Evolutionary conservation across 2,797 vertebrate species (phyloP).

Genomic region (Enteromius thamalakanensis): DNA sequence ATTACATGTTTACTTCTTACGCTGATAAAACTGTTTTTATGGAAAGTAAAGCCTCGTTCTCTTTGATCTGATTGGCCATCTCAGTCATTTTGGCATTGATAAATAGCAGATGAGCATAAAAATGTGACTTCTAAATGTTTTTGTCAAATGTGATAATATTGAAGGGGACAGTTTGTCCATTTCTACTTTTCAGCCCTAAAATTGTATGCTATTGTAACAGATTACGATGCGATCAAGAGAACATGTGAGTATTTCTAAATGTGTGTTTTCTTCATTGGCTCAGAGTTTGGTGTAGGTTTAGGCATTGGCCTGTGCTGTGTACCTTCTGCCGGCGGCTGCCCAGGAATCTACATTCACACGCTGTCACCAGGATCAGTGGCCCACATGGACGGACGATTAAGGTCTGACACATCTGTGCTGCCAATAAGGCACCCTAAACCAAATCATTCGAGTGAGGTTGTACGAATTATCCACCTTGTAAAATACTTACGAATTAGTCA

Average conservation of each 20-base stretch:
- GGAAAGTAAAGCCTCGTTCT: neutral
- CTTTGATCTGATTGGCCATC: neutral
- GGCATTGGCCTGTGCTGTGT: conserved; percentile 92
- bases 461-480: too few species aligned
- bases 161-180: neutral
- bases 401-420: conserved; percentile 68
- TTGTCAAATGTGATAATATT: neutral
- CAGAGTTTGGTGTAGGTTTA: conserved; percentile 91
- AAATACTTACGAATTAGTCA: too few species aligned
- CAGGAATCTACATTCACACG: conserved; percentile 90
- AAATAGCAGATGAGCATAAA: neutral
- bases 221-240: neutral
- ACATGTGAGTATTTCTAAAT: neutral
- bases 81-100: neutral
- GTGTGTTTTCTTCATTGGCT: conserved; percentile 14
- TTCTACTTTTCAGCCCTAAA: neutral
- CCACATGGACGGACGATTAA: conserved; percentile 90
- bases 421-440: too few species aligned
- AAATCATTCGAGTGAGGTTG: too few species aligned
- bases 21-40: neutral
- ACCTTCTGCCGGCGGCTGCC: conserved; percentile 82
- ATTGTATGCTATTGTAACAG: neutral
- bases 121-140: neutral
- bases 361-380: conserved; percentile 94
- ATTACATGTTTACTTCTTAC: neutral